Conservation (phyloP, 2,797 vertebrate genomes). For the Cetoscarus ocellatus region DNA sequence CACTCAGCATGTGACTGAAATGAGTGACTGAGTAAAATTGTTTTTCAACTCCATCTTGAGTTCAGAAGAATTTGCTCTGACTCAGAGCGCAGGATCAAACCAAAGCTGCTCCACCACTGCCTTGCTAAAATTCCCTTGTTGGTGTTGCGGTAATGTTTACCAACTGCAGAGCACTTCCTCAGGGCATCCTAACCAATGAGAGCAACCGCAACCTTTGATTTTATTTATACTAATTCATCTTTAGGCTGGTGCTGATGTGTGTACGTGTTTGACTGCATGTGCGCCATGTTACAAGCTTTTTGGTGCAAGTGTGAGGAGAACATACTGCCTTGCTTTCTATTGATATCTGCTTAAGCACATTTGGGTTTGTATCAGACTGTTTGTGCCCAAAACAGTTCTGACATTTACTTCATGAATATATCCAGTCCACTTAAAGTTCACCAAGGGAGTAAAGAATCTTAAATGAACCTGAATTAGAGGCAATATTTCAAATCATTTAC, state of each 20-base stretch:
- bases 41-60: not conserved
- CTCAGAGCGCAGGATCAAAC: slow-evolving; percentile 1
- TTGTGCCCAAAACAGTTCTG: too few species aligned
- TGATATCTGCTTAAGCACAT: too few species aligned
- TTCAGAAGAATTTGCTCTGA: not conserved
- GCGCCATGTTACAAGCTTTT: too few species aligned
- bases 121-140: slow-evolving; percentile 54
- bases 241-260: slow-evolving; percentile 8
- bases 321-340: too few species aligned
- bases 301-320: too few species aligned
- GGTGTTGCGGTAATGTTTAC: slow-evolving; percentile 67
- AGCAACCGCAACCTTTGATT: slow-evolving; percentile 48
- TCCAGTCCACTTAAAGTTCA: too few species aligned
- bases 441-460: too few species aligned
- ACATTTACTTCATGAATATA: too few species aligned
- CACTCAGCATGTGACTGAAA: too few species aligned
- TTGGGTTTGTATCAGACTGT: too few species aligned
- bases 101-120: slow-evolving; percentile 20
- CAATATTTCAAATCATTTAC: not conserved
- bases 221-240: slow-evolving; percentile 28
- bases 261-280: not conserved
- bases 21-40: not conserved
- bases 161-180: slow-evolving; percentile 62
- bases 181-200: slow-evolving; percentile 50
- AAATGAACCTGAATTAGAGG: too few species aligned